Conservation (phyloP, 2,797 vertebrate genomes). For the Helostoma temminkii region DNA sequence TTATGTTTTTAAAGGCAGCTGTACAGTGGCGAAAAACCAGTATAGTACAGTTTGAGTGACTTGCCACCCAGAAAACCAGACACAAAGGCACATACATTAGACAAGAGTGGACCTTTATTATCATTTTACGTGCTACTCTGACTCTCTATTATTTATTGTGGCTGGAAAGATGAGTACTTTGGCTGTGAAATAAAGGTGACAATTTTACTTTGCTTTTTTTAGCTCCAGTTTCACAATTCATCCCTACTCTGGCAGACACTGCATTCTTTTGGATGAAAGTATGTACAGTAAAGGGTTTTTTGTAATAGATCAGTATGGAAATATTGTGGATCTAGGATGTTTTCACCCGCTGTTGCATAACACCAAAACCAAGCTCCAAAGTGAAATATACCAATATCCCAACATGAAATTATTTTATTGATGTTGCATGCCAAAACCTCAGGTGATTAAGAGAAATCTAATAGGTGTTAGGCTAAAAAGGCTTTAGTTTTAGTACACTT, state of each 20-base stretch:
- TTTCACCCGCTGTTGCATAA: constrained; percentile 1
- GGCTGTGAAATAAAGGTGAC: constrained; percentile 12
- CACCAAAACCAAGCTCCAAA: not conserved
- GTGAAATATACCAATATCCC: not conserved
- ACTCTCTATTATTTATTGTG: not conserved
- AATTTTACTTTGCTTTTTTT: constrained; percentile 5
- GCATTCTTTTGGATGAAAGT: not conserved
- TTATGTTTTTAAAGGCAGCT: not conserved
- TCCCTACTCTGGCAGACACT: not conserved
- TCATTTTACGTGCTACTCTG: not conserved
- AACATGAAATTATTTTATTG: not conserved
- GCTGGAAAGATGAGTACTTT: not conserved
- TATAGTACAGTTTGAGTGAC: not conserved
- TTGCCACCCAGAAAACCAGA: not conserved
- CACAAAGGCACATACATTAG: not conserved
- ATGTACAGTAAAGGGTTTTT: constrained; percentile 5
- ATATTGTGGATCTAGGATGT: not conserved
- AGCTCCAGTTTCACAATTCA: not conserved
- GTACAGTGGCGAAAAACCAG: not conserved
- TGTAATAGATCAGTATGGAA: constrained; percentile 2
- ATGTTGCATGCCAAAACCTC: constrained; percentile 10
- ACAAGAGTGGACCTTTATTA: not conserved
- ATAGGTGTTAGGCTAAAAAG: too few species aligned
- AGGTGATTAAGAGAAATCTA: not conserved
- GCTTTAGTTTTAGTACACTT: not conserved